Conservation (phyloP, 2,888 invertebrate species). For the Pteria penguin region DNA sequence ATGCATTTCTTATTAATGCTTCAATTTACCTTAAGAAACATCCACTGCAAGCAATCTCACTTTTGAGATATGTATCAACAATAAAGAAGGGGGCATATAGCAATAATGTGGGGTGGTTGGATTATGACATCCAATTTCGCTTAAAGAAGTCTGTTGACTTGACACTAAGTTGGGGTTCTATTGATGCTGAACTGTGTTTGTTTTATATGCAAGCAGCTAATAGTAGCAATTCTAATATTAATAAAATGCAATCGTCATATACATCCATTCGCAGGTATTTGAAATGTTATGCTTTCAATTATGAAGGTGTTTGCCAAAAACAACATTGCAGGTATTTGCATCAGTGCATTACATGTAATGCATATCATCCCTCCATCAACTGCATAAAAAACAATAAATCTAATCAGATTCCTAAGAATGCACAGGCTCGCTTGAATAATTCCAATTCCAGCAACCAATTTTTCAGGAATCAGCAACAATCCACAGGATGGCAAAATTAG, state of each 20-base stretch:
- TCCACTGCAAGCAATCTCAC: neutral
- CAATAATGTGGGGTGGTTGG: neutral
- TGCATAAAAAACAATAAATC: too few relatives aligned
- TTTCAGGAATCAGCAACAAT: too few relatives aligned
- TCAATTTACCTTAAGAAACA: too few relatives aligned
- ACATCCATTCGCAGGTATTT: neutral
- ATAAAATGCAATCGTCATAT: neutral
- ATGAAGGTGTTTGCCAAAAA: neutral
- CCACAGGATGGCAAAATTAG: too few relatives aligned
- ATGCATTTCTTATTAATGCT: too few relatives aligned
- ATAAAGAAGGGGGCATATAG: neutral
- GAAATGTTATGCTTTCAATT: neutral
- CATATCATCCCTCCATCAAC: neutral
- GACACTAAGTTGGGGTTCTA: constrained; percentile 10
- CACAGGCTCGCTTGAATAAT: too few relatives aligned
- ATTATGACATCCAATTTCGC: constrained; percentile 28
- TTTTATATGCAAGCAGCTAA: neutral
- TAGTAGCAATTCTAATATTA: neutral
- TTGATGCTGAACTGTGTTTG: constrained; percentile 32
- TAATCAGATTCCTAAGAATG: too few relatives aligned
- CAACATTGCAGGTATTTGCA: neutral
- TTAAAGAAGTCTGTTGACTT: constrained; percentile 13
- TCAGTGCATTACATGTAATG: neutral
- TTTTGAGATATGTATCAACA: constrained; percentile 22
- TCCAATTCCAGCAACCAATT: too few relatives aligned